Evolutionary conservation across 2,888 invertebrate species (phyloP).

Genomic region (Heliconius ethilla): DNA sequence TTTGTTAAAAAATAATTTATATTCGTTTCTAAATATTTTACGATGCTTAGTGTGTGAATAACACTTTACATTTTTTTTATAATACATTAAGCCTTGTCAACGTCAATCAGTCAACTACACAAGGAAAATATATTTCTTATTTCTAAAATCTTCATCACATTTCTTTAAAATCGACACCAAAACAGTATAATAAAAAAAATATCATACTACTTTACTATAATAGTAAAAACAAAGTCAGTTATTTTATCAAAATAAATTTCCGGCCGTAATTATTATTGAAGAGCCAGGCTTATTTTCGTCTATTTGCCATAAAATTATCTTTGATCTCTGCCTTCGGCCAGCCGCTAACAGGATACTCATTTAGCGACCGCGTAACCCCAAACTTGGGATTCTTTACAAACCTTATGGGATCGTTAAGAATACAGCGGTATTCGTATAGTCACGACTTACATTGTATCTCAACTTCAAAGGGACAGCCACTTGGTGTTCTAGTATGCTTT

Average conservation of each 20-base stretch:
- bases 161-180: neutral
- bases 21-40: too few species aligned
- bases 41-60: too few species aligned
- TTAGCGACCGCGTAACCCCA: conserved; percentile 43
- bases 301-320: conserved; percentile 22
- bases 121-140: neutral
- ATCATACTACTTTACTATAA: neutral
- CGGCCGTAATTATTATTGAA: neutral
- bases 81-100: too few species aligned
- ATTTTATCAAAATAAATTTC: conserved; percentile 2
- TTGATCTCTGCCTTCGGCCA: conserved; percentile 35
- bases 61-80: too few species aligned
- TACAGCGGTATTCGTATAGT: conserved; percentile 50
- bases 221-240: neutral
- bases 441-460: conserved; percentile 65
- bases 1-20: too few species aligned
- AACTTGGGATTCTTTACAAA: conserved; percentile 49
- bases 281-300: neutral
- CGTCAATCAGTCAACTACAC: too few species aligned
- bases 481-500: conserved; percentile 22
- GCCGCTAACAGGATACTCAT: conserved; percentile 43
- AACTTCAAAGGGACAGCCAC: conserved; percentile 58
- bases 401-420: conserved; percentile 49
- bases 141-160: neutral
- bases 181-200: neutral